These are phyloP conservation scores for Enteromius radiatus DNA, from an alignment of 2,797 vertebrate species.

Conservation along the genomic window DNA sequence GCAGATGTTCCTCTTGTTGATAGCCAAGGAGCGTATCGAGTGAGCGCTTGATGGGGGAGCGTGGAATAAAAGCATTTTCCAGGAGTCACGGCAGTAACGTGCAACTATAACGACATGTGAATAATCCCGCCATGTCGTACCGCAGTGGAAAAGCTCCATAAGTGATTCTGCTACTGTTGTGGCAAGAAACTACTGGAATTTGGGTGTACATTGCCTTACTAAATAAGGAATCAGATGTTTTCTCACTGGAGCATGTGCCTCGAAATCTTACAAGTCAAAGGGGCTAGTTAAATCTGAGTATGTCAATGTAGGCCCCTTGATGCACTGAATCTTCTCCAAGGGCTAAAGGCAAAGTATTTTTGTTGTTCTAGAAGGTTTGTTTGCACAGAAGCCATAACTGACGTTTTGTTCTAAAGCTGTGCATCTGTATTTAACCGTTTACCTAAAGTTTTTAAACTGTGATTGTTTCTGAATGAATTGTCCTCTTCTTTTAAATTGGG, in stretches of 20 bases:
- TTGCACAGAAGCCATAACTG: slow-evolving; percentile 37
- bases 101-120: too few relatives aligned
- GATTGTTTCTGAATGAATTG: slow-evolving; percentile 12
- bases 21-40: too few relatives aligned
- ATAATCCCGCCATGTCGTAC: too few relatives aligned
- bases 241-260: slow-evolving; percentile 15
- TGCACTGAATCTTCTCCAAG: background rate
- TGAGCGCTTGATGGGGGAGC: too few relatives aligned
- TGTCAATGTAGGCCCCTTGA: background rate
- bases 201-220: slow-evolving; percentile 4
- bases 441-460: background rate
- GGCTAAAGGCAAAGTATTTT: background rate
- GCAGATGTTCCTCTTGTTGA: too few relatives aligned
- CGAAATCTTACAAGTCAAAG: background rate
- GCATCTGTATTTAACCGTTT: background rate
- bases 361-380: slow-evolving; percentile 1
- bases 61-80: too few relatives aligned
- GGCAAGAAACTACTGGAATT: background rate
- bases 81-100: too few relatives aligned
- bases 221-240: slow-evolving; percentile 21
- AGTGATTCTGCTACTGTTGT: background rate
- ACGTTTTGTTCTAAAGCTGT: slow-evolving; percentile 10
- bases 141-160: too few relatives aligned
- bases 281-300: background rate
- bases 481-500: background rate